Evolutionary conservation across 2,888 invertebrate genomes (phyloP), one percentile per base, ranked within the genome.

Genomic region (Plusia festucae): DNA sequence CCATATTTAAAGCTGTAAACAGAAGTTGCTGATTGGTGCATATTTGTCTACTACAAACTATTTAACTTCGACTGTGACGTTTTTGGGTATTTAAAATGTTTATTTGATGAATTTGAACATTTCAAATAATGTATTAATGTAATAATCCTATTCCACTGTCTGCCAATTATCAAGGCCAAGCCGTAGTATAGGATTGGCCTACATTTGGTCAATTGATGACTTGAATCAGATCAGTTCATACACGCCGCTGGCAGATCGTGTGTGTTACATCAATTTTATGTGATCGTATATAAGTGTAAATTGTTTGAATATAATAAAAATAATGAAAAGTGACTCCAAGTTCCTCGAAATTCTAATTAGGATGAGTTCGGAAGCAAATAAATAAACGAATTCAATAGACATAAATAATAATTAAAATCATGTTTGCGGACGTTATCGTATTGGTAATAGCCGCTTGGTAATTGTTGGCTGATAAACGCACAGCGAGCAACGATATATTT

Each of bases 381-480:
- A 44, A 58, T 68, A 59, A 62, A 58, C 63, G 57, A 65, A 68
- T 70, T 59, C 18, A 60, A 55, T 55, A 67, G 16, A 63, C 72
- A 80, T 82, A 80, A 80, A 60, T 40, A 40, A 40, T 40, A 40
- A 40, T 71, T 72, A 70, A 66, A 56, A 58, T 56, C 18, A 65
- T 77, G 62, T 71, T 61, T 68, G 74, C 63, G 71, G 61, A 68
- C 76, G 77, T 73, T 80, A 82, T 83, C 77, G 67, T 71, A 74
- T 76, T 73, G 81, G 73, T 76, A 68, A 40, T 78, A 76, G 80
- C 65, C 74, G 80, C 70, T 74, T 78, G 83, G 82, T 73, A 79
- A 80, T 81, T 82, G 74, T 70, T 61, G 72, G 75, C 81, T 82
- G 88, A 90, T 91, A 90, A 89, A 84, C 83, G 77, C 69, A 76